These are phyloP conservation scores for Macroramphosus scolopax DNA, from an alignment of 2,797 vertebrate species.

Conservation along the genomic window DNA sequence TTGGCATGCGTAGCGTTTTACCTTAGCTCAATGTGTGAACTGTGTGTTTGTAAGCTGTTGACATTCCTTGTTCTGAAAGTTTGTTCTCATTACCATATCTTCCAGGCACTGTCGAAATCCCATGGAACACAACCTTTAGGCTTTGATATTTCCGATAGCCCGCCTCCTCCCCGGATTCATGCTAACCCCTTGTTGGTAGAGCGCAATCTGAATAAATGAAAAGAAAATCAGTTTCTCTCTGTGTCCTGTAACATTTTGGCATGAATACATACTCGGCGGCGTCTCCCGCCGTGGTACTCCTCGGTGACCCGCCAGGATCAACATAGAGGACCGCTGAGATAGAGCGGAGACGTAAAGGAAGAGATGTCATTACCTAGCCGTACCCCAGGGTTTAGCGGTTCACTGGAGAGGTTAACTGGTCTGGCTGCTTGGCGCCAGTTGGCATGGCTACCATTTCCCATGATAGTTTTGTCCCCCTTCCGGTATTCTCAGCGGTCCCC, in stretches of 20 bases:
- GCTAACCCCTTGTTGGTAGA: slow-evolving; percentile 40
- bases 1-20: too few relatives aligned
- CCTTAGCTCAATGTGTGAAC: too few relatives aligned
- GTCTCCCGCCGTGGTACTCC: slow-evolving; percentile 41
- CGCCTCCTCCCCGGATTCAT: slow-evolving; percentile 17
- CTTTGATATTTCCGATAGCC: slow-evolving; percentile 65
- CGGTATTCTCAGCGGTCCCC: slow-evolving; percentile 40
- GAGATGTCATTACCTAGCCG: slow-evolving; percentile 68
- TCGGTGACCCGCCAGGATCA: slow-evolving; percentile 53
- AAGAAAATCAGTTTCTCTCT: slow-evolving; percentile 12
- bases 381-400: slow-evolving; percentile 72
- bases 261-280: slow-evolving; percentile 25
- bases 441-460: slow-evolving; percentile 74
- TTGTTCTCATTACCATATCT: slow-evolving; percentile 60
- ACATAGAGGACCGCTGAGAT: slow-evolving; percentile 46
- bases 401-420: slow-evolving; percentile 73
- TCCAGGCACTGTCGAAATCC: slow-evolving; percentile 54
- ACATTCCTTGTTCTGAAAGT: slow-evolving; percentile 43
- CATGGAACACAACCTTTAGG: slow-evolving; percentile 53
- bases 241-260: slow-evolving; percentile 41
- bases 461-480: slow-evolving; percentile 48
- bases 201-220: slow-evolving; percentile 57
- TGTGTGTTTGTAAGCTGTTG: slow-evolving; percentile 36
- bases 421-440: slow-evolving; percentile 66
- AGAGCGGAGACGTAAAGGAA: slow-evolving; percentile 39